Evolutionary conservation across 2,888 invertebrate genomes (phyloP).

Genomic region (Muscina levida): DNA sequence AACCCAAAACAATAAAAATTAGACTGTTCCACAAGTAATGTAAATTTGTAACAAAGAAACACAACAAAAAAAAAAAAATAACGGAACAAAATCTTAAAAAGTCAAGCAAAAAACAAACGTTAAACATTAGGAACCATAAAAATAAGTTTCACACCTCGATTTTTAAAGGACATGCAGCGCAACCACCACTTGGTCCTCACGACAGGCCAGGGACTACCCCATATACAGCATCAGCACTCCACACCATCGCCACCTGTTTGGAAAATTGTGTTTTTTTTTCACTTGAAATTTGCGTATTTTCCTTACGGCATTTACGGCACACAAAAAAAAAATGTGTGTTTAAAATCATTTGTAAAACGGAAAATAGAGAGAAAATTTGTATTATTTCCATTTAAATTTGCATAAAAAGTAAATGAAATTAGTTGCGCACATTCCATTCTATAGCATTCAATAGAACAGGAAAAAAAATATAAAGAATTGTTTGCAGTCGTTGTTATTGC

Average conservation of each 20-base stretch:
- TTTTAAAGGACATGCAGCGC: constrained; percentile 58
- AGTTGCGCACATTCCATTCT: constrained; percentile 58
- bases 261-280: constrained; percentile 25
- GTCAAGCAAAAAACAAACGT: constrained; percentile 43
- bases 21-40: constrained; percentile 51
- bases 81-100: constrained; percentile 3
- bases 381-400: constrained; percentile 58
- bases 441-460: constrained; percentile 48
- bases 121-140: constrained; percentile 65
- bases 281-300: background rate
- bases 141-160: constrained; percentile 63
- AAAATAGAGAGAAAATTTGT: constrained; percentile 48
- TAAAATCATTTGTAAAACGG: constrained; percentile 41
- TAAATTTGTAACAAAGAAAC: constrained; percentile 54
- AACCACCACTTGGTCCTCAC: constrained; percentile 60
- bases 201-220: constrained; percentile 18
- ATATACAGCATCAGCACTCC: background rate
- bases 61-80: constrained; percentile 9
- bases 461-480: constrained; percentile 61
- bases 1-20: constrained; percentile 64
- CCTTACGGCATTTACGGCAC: constrained; percentile 35
- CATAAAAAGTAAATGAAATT: constrained; percentile 65
- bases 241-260: constrained; percentile 60
- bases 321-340: constrained; percentile 59
- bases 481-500: constrained; percentile 20